Evolutionary conservation across 2,113 vertebrate species (phyloP), one percentile per base, ranked within the genome.

Genomic region (Odontesthes bonariensis): DNA sequence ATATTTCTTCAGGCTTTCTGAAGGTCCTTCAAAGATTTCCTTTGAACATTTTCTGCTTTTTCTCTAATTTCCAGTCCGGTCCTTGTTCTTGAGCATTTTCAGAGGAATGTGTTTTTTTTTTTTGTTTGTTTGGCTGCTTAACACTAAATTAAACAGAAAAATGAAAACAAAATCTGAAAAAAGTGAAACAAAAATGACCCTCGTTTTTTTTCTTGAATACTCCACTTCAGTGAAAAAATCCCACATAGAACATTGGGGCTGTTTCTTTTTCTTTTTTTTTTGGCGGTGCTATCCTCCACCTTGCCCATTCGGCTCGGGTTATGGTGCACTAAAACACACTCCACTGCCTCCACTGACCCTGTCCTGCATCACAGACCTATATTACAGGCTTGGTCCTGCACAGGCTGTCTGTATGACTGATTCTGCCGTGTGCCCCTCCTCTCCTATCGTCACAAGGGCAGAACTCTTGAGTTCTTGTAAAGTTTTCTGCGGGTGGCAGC

Each of bases 301-400:
- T 63, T 55, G 17, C 31, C 75, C 84, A 86, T 91, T 88, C 13
- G 54, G 89, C 85, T 81, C 68, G 46, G 83, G 85, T 87, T 86
- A 84, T 81, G 75, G 71, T 75, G 87, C 84, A 77, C 74, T 90
- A 87, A 92, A 87, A 80, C 82, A 82, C 86, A 87, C 74, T 86
- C 84, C 74, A 76, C 63, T 82, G 83, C 81, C 79, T 89, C 82
- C 63, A 59, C 86, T 87, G 90, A 89, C 84, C 88, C 86, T 79
- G 81, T 89, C 86, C 71, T 56, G 66, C 84, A 59, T 63, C 81
- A 83, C 87, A 88, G 82, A 89, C 89, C 88, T 77, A 84, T 75
- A 83, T 87, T 86, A 89, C 79, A 78, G 67, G 86, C 82, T 49
- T 47, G 65, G 54, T 74, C 75, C 82, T 66, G 55, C 72, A 69